A percentile compares a stretch with the other conserved stretches of the same genome.
phyloP scores from a whole-genome alignment of 2,797 vertebrate species.

The Gambusia yucatana region DNA sequence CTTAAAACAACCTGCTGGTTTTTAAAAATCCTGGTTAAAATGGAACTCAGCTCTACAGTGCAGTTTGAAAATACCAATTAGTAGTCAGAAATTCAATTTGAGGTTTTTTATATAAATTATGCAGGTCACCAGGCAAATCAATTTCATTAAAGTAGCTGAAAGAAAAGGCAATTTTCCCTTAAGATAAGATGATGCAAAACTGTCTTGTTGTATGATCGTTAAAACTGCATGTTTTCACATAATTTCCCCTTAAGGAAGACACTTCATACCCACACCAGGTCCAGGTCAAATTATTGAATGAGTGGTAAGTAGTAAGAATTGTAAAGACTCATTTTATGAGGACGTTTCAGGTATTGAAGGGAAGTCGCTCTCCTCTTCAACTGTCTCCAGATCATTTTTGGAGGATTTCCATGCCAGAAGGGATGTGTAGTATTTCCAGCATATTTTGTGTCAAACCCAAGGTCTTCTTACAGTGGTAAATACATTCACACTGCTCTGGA shows the following conservation, averaged over 20 bases:
- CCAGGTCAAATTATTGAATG: not conserved
- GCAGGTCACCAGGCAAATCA: no score
- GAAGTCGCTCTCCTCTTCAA: not conserved
- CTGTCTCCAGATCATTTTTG: not conserved
- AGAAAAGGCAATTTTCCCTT: not conserved
- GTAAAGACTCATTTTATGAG: no score
- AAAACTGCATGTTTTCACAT: not conserved
- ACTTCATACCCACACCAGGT: not conserved
- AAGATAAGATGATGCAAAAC: not conserved
- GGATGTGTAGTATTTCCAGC: not conserved
- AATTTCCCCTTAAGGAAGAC: not conserved
- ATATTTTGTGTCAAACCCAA: not conserved
- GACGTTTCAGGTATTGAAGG: not conserved
- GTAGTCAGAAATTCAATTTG: no score
- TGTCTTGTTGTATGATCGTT: not conserved
- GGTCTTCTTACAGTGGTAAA: not conserved
- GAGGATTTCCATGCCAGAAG: not conserved
- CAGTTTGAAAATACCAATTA: no score
- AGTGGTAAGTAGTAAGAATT: not conserved
- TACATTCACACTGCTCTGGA: not conserved
- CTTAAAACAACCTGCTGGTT: no score
- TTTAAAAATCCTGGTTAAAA: no score
- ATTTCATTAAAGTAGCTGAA: not conserved
- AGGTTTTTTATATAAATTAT: no score
- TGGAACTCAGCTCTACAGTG: no score